These are phyloP conservation scores for Apostichopus japonicus DNA, from an alignment of 35 echinoderm and acorn worm species.

Conservation along the genomic window DNA sequence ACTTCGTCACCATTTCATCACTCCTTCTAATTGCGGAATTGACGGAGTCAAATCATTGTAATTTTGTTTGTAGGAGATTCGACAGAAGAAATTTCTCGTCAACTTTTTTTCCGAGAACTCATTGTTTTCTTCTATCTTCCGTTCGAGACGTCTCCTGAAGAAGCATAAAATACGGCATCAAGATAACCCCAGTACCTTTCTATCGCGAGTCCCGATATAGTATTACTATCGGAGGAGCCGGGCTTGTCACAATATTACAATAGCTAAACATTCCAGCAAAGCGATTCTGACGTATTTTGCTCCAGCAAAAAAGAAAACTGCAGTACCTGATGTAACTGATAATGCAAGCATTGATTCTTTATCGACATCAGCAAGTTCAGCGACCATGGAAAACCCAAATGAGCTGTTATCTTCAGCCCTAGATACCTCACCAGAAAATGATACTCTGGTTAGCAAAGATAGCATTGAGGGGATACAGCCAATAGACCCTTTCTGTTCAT, in stretches of 20 bases:
- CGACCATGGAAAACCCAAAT: not conserved
- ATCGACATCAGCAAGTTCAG: not conserved
- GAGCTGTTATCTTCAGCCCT: not conserved
- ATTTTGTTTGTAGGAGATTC: too few relatives aligned
- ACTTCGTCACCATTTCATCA: too few relatives aligned
- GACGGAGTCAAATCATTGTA: too few relatives aligned
- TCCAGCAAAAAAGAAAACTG: not conserved
- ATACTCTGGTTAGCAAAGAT: not conserved
- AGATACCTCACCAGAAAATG: not conserved
- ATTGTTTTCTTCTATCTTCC: too few relatives aligned
- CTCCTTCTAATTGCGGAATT: too few relatives aligned
- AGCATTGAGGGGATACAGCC: not conserved
- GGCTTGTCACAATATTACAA: not conserved
- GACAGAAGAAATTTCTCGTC: too few relatives aligned
- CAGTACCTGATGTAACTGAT: not conserved
- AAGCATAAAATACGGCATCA: too few relatives aligned
- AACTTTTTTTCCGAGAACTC: too few relatives aligned
- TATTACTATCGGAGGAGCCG: too few relatives aligned
- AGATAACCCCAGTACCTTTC: too few relatives aligned
- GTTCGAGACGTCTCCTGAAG: too few relatives aligned
- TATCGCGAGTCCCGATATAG: too few relatives aligned
- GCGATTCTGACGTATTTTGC: not conserved
- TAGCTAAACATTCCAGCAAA: not conserved
- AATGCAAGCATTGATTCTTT: not conserved
- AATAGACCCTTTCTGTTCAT: conserved; percentile 18